Evolutionary conservation across 2,888 invertebrate species (phyloP).

Genomic region (Pseudeuparius sepicola): DNA sequence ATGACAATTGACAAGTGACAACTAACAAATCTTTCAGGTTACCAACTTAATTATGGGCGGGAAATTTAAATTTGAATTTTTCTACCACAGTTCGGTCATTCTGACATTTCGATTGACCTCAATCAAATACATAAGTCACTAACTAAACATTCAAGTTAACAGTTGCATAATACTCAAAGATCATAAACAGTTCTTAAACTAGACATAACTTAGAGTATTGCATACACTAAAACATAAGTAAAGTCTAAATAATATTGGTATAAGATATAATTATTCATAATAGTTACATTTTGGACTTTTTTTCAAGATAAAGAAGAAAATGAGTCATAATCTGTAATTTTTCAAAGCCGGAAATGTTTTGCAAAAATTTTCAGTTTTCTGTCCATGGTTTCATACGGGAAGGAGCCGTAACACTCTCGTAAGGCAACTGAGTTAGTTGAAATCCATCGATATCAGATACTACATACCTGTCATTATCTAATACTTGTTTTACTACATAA

Average conservation of each 20-base stretch:
- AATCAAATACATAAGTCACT: not conserved
- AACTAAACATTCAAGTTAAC: no score
- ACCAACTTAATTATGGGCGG: no score
- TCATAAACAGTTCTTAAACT: no score
- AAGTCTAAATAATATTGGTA: slow-evolving; percentile 1
- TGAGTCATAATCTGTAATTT: no score
- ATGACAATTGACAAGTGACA: no score
- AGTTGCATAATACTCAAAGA: no score
- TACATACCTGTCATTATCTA: slow-evolving; percentile 26
- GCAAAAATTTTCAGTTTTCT: no score
- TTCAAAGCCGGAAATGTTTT: no score
- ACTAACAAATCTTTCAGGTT: no score
- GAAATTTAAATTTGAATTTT: slow-evolving; percentile 1
- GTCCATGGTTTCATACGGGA: slow-evolving; percentile 10
- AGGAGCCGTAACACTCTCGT: slow-evolving; percentile 12
- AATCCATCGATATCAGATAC: slow-evolving; percentile 23
- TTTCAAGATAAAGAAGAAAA: no score
- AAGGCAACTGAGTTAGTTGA: slow-evolving; percentile 24
- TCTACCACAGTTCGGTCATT: not conserved
- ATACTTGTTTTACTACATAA: slow-evolving; percentile 23
- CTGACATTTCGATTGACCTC: slow-evolving; percentile 2
- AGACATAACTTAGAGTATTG: not conserved
- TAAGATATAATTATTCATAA: no score
- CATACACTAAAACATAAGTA: not conserved
- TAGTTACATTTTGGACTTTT: no score